Base-by-base conservation (phyloP, 2,797 vertebrate genomes). In the Spea hammondii region DNA sequence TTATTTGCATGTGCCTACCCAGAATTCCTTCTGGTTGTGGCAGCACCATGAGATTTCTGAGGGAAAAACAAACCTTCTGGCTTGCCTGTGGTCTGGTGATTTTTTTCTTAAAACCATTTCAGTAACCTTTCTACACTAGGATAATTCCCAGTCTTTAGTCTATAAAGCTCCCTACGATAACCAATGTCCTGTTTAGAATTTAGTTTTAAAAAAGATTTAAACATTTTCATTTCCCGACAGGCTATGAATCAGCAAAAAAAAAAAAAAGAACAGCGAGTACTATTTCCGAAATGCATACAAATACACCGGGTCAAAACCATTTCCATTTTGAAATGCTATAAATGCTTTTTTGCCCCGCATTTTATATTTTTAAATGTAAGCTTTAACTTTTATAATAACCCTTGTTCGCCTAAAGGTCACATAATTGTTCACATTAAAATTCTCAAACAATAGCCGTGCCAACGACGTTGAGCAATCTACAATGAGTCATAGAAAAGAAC, bases 381-480 rank as follows among this genome's bases (percentile, higher is more conserved):
- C 74, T 62, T 81, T 81, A 81, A 53, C 69, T 6, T 51, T 76
- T 76, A 80, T 77, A 77, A 81, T 68, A 70, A 72, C 68, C 69
- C 74, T 68, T 11, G 49, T 72, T 47, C 79, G 53, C 46, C 64
- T 47, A 72, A 60, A 72, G 74, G 77, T 77, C 79, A 72, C 79
- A 68, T 80, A 76, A 81, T 81, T 77, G 79, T 77, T 81, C 69
- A 46, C 69, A 60, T 81, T 77, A 66, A 68, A 60, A 72, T 68
- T 49, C 79, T 51, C 54, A 45, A 81, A 81, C 74, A 81, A 81
- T 72, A 8, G 64, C 64, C 46, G 44, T 77, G 79, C 79, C 74
- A 68, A 67, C 45, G 44, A 72, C 53, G 64, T 62, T 47, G 47
- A 65, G 69, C 66, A 59, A 50, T 75, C 68, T 1, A 7, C 69